These are phyloP conservation scores for Myiotriccus ornatus DNA, from an alignment of 2,797 vertebrate species.

Conservation along the genomic window DNA sequence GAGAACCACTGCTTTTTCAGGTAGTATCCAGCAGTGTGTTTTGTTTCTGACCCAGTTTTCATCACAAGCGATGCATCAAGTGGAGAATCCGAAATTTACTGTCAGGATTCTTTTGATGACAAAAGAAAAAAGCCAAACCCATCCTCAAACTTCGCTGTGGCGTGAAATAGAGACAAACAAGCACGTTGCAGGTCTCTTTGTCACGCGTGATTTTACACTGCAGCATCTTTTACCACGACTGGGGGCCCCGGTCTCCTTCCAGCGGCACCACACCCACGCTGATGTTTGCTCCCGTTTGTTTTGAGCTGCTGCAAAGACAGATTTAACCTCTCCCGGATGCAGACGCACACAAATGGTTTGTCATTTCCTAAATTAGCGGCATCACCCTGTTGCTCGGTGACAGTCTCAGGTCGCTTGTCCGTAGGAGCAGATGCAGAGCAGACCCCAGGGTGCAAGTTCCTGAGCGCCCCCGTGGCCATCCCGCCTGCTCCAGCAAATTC, in stretches of 20 bases:
- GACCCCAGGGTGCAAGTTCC: not conserved
- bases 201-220: rapidly evolving
- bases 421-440: not conserved
- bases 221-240: not conserved
- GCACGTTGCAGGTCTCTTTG: not conserved
- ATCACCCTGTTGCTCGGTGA: not conserved
- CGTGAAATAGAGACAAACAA: not conserved
- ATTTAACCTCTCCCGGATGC: not conserved
- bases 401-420: not conserved
- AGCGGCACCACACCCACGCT: not conserved
- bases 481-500: not conserved
- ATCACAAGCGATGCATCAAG: not conserved
- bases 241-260: not conserved
- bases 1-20: not conserved
- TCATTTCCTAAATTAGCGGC: not conserved
- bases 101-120: not conserved
- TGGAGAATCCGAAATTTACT: not conserved
- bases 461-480: rapidly evolving
- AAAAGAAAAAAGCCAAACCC: not conserved
- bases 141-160: not conserved
- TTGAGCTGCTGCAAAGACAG: not conserved
- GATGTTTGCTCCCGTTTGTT: not conserved
- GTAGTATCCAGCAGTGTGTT: not conserved
- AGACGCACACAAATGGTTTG: not conserved
- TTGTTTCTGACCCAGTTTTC: not conserved